Evolutionary conservation across 2,113 vertebrate species (phyloP).

Genomic region (Leucosticte australis): DNA sequence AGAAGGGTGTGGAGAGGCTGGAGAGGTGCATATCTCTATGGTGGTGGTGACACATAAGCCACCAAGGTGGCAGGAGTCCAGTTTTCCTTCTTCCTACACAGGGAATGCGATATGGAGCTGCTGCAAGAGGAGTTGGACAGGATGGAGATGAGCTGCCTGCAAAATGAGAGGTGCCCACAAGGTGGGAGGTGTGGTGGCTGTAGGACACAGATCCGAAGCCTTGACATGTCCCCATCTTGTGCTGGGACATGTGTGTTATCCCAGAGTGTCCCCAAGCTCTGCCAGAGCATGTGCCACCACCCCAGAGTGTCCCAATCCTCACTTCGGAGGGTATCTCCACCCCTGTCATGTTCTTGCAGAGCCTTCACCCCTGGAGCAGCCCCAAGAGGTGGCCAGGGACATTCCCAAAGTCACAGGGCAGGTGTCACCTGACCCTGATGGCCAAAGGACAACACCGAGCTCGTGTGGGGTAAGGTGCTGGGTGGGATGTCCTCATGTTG

Average conservation of each 20-base stretch:
- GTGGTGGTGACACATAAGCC: background rate
- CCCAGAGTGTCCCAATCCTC: background rate
- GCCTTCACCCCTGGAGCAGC: background rate
- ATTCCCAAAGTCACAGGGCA: accelerated
- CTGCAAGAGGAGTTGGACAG: conserved; percentile 14
- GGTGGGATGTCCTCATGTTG: background rate
- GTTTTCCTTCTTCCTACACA: background rate
- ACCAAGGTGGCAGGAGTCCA: accelerated
- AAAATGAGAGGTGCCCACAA: background rate
- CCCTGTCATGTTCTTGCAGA: background rate
- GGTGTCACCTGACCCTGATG: accelerated
- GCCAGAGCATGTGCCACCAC: background rate
- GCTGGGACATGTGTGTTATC: background rate
- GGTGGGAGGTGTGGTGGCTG: background rate
- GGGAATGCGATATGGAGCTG: background rate
- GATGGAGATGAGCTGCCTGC: conserved; percentile 10
- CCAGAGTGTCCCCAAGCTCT: background rate
- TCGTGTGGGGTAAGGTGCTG: background rate
- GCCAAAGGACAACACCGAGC: background rate
- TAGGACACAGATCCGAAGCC: accelerated
- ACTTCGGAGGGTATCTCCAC: background rate
- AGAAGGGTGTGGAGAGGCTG: background rate
- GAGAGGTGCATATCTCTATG: background rate
- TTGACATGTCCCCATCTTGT: background rate
- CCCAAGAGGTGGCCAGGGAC: accelerated